A percentile compares a stretch with the other conserved stretches of the same genome.
Conservation (phyloP, 2,888 invertebrate genomes). For the Timandra comae region DNA sequence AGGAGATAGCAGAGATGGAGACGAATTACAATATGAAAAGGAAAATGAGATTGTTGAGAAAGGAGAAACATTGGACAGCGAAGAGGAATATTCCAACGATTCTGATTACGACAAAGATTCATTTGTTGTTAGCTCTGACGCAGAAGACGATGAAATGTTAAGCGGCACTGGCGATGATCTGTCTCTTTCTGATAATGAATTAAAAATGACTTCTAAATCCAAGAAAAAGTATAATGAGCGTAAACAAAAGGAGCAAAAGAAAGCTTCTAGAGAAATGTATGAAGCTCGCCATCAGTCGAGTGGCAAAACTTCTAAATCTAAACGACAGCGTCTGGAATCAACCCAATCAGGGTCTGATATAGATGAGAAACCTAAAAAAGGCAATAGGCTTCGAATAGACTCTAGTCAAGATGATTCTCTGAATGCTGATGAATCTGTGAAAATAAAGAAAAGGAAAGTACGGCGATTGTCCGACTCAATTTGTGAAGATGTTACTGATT, state of each 20-base stretch:
- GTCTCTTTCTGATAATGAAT: conserved; percentile 60
- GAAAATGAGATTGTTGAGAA: conserved; percentile 68
- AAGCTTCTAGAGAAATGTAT: conserved; percentile 65
- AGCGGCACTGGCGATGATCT: conserved; percentile 66
- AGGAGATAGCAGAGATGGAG: conserved; percentile 67
- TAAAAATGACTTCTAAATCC: conserved; percentile 56
- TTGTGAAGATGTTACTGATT: background rate
- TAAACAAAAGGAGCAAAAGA: conserved; percentile 59
- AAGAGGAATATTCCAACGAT: conserved; percentile 58
- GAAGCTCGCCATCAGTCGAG: conserved; percentile 49
- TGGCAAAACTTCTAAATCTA: conserved; percentile 23
- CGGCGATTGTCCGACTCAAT: conserved; percentile 23
- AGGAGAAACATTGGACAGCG: conserved; percentile 72
- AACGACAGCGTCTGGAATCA: conserved; percentile 37
- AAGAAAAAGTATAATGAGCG: conserved; percentile 62
- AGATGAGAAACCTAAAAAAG: conserved; percentile 36
- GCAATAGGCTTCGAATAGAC: conserved; percentile 47
- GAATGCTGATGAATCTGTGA: conserved; percentile 21
- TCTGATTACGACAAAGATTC: conserved; percentile 72
- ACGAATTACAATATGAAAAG: conserved; percentile 61
- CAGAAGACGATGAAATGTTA: conserved; percentile 57
- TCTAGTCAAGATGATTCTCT: conserved; percentile 41
- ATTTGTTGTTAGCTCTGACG: conserved; percentile 72
- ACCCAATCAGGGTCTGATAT: conserved; percentile 42
- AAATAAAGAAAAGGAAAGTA: conserved; percentile 29